Conservation (phyloP, 2,113 vertebrate genomes). For the Shinisaurus crocodilurus region DNA sequence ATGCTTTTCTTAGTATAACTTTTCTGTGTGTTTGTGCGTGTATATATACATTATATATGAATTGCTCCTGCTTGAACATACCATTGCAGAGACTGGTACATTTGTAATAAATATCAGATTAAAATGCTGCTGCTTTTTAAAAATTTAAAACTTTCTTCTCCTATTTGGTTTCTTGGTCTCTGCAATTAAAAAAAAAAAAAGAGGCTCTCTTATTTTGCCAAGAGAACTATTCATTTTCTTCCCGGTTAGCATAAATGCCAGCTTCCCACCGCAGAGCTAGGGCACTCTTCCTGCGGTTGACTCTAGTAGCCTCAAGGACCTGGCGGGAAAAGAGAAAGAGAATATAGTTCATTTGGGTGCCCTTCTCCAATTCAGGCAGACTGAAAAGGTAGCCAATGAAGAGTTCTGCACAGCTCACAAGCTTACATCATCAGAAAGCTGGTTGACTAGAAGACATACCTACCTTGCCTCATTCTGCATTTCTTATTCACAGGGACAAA, state of each 20-base stretch:
- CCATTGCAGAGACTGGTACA: conserved; percentile 63
- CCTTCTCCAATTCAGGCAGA: background rate
- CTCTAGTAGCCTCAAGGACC: conserved; percentile 96
- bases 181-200: background rate
- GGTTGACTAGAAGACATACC: background rate
- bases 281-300: conserved; percentile 95
- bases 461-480: background rate
- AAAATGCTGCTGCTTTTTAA: conserved; percentile 71
- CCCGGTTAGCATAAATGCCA: conserved; percentile 94
- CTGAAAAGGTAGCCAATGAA: background rate
- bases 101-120: conserved; percentile 81
- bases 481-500: background rate
- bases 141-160: conserved; percentile 27
- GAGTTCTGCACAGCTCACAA: background rate
- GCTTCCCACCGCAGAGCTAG: conserved; percentile 96
- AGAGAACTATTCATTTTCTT: conserved; percentile 79
- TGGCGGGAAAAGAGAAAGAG: conserved; percentile 67
- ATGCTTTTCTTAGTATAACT: conserved; percentile 1
- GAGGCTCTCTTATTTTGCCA: conserved; percentile 47
- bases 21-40: conserved; percentile 52
- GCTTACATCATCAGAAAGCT: background rate
- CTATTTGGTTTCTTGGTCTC: conserved; percentile 62
- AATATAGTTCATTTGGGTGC: conserved; percentile 7
- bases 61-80: conserved; percentile 69
- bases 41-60: conserved; percentile 65